Evolutionary conservation across 2,797 vertebrate species (phyloP), one percentile per base, ranked within the genome.

Genomic region (Gadopsis marmoratus): DNA sequence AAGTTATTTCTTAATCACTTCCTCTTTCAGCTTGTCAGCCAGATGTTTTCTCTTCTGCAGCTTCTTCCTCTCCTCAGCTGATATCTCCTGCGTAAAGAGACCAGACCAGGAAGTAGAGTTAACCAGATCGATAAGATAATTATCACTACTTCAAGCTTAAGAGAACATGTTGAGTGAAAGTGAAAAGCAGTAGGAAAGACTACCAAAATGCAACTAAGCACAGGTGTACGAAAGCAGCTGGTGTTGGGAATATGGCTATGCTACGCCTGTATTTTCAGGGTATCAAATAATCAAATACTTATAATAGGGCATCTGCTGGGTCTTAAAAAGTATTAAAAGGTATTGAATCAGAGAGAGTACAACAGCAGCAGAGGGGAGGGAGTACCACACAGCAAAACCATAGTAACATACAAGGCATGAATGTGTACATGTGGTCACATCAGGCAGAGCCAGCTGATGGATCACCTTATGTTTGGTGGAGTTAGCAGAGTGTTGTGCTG

Each of bases 11-110:
- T 97, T 97, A 87, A 99, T 98, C 17, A 99, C 98, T 94, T 99
- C 98, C 90, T 99, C 97, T 93, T 98, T 99, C 56, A 99, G 96
- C 87, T 98, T 99, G 88, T 99, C 97, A 29, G 98, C 98, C 70
- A 99, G 94, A 84, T 98, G 95, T 91, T 97, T 98, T 87, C 98
- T 96, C 93, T 98, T 99, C 94, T 97, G 94, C 37, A 99, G 87
- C 71, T 93, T 96, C 90, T 98, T 97, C 84, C 93, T 96, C 91
- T 99, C 97, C 84, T 98, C 98, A 9, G 96, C 96, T 53, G 97
- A 96, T 82, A 97, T 95, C 71, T 96, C 96, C 97, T 99, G 89
- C 41, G 8, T 53, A 61, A 76, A 72, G 51, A 82, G 54, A 80
- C n/a, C 71, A 88, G 23, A 80, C 10, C 60, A 58, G 65, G 43